These are phyloP conservation scores for Pogona vitticeps DNA, from an alignment of 2,113 vertebrate species.

Conservation along the genomic window DNA sequence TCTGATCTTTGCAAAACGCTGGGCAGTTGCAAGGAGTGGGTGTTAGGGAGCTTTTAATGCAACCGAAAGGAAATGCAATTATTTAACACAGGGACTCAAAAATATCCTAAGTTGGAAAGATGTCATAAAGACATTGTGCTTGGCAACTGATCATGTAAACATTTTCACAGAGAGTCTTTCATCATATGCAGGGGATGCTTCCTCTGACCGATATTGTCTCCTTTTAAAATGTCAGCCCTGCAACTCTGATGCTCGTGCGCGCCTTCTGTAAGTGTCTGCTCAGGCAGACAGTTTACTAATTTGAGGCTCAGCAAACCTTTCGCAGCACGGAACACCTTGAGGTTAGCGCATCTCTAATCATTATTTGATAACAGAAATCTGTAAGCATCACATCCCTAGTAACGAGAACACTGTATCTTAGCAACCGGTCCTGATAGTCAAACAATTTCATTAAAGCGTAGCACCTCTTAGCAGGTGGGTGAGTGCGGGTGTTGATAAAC, in stretches of 20 bases:
- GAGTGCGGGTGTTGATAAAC: constrained; percentile 98
- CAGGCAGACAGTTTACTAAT: constrained; percentile 89
- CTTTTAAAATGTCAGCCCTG: constrained; percentile 74
- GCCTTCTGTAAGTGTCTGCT: constrained; percentile 79
- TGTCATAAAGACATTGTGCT: constrained; percentile 64
- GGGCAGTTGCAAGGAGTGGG: constrained; percentile 46
- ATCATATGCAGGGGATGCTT: constrained; percentile 65
- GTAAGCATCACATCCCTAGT: constrained; percentile 86
- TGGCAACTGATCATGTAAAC: constrained; percentile 72
- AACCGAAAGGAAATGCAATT: constrained; percentile 47
- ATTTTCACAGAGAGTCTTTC: constrained; percentile 74
- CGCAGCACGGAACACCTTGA: constrained; percentile 90
- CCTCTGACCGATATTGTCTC: constrained; percentile 71
- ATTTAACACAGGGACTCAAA: constrained; percentile 62
- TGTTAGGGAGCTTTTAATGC: constrained; percentile 46
- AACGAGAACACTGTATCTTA: constrained; percentile 96
- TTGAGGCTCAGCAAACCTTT: constrained; percentile 87
- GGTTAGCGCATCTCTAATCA: constrained; percentile 98
- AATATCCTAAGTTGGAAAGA: constrained; percentile 49
- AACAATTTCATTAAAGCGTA: constrained; percentile 99
- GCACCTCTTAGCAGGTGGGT: constrained; percentile 99
- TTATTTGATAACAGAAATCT: constrained; percentile 98
- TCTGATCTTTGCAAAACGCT: background rate
- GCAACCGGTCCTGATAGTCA: constrained; percentile 97
- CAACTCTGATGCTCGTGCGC: constrained; percentile 71